Evolutionary conservation across 1,140 invertebrate genomes (phyloP).

Genomic region (Oryctes rhinoceros): DNA sequence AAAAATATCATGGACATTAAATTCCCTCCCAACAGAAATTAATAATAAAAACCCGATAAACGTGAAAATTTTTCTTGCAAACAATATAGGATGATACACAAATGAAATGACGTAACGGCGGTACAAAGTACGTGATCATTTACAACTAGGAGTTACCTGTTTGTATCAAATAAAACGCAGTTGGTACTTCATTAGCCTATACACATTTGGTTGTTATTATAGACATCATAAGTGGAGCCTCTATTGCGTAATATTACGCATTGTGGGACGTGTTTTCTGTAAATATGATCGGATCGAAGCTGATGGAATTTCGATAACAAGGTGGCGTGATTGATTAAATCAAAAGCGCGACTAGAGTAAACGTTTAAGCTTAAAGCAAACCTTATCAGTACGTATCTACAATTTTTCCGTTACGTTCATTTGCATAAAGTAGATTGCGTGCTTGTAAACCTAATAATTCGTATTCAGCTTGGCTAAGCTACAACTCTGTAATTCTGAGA

Average conservation of each 20-base stretch:
- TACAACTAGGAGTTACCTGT: slow-evolving; percentile 20
- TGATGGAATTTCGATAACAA: too few species aligned
- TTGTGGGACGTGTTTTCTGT: too few species aligned
- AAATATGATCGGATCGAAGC: too few species aligned
- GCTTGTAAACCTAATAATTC: too few species aligned
- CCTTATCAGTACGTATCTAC: too few species aligned
- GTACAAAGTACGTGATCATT: slow-evolving; percentile 32
- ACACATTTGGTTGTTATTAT: background rate
- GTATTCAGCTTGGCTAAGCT: too few species aligned
- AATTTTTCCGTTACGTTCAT: too few species aligned
- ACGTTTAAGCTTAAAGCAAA: too few species aligned
- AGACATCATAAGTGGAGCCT: background rate
- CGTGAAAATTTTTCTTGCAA: slow-evolving; percentile 5
- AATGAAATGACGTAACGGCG: background rate
- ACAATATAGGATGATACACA: background rate
- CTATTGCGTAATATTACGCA: background rate
- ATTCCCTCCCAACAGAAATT: background rate
- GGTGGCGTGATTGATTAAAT: too few species aligned
- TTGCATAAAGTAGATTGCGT: too few species aligned
- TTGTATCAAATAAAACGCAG: background rate
- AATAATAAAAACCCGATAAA: background rate
- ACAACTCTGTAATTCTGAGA: too few species aligned
- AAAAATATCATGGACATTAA: background rate
- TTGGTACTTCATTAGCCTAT: background rate
- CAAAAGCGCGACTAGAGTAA: too few species aligned